Evolutionary conservation across 2,113 vertebrate species (phyloP).

Genomic region (Macaca fascicularis): T2T-MFA8v1.1 NC_088385.1:81740001-81740500

Average conservation of each 20-base stretch:
- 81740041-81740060: not conserved
- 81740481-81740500: not conserved
- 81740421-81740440: not conserved
- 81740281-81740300: not conserved
- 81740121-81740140: not conserved
- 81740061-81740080: not conserved
- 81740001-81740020: not conserved
- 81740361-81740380: not conserved
- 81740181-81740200: not conserved
- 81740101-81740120: not conserved
- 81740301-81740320: slow-evolving; percentile 13
- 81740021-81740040: not conserved
- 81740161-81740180: not conserved
- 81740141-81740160: not conserved
- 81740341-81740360: slow-evolving; percentile 47
- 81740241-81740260: not conserved
- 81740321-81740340: not conserved
- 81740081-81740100: not conserved
- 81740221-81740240: not conserved
- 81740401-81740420: not conserved
- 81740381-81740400: slow-evolving; percentile 34
- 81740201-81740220: not conserved
- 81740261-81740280: not conserved
- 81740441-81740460: not conserved
- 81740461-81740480: not conserved